Evolutionary conservation across 1,140 invertebrate species (phyloP).

Genomic region (silkworm (Bombyx mori)): DNA sequence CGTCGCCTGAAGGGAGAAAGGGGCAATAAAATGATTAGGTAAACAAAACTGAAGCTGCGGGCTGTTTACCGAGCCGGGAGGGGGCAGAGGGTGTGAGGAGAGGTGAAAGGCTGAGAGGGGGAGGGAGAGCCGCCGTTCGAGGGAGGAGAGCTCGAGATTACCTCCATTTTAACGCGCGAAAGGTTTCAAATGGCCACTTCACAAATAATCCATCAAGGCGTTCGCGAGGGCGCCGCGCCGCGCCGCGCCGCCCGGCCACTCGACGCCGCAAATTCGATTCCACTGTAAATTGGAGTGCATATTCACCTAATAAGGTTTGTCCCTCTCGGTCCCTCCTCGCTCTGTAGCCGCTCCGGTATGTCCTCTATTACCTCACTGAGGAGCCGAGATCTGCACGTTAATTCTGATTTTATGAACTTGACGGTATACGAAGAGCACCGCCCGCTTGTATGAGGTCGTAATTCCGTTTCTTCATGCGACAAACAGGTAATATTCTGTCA

Average conservation of each 20-base stretch:
- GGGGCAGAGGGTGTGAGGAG: constrained; percentile 10
- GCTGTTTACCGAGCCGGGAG: constrained; percentile 23
- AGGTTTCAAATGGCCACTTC: constrained; percentile 68
- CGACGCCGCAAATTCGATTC: constrained; percentile 58
- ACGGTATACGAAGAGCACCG: neutral
- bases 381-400: neutral
- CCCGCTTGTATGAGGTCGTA: neutral
- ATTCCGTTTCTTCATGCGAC: too few species aligned
- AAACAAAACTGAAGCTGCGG: constrained; percentile 49
- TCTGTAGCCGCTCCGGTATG: constrained; percentile 3
- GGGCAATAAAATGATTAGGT: constrained; percentile 60
- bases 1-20: constrained; percentile 9
- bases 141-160: constrained; percentile 44
- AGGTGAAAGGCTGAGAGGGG: neutral
- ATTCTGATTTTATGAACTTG: neutral
- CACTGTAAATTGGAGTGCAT: constrained; percentile 58
- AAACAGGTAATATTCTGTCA: too few species aligned
- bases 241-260: constrained; percentile 11
- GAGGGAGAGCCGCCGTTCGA: constrained; percentile 18
- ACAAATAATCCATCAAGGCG: constrained; percentile 67
- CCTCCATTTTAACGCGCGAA: constrained; percentile 67
- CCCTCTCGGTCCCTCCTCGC: constrained; percentile 5
- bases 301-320: constrained; percentile 54
- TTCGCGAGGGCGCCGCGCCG: constrained; percentile 29
- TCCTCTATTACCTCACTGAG: neutral